phyloP scores from a whole-genome alignment of 2,888 invertebrate species.

The Cheilosia urbana region DNA sequence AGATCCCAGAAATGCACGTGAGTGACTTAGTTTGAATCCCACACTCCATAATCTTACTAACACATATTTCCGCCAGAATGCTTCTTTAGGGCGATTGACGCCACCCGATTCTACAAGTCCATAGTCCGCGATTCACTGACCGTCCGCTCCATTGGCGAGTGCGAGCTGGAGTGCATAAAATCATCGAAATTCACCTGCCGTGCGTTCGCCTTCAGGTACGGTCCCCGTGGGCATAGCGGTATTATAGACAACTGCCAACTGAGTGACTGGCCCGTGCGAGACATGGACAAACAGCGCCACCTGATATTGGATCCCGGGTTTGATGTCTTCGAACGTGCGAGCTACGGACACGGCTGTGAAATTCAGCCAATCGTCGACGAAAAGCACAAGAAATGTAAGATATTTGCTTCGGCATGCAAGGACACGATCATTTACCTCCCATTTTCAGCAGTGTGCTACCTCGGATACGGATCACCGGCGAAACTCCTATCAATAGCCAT shows the following conservation, averaged over 20 bases:
- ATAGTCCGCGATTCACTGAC: conserved; percentile 88
- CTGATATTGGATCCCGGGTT: conserved; percentile 87
- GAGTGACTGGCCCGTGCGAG: conserved; percentile 89
- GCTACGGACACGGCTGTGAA: conserved; percentile 92
- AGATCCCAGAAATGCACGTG: conserved; percentile 84
- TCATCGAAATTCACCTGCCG: conserved; percentile 90
- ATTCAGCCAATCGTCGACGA: conserved; percentile 85
- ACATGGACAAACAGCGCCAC: conserved; percentile 86
- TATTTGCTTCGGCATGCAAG: background rate
- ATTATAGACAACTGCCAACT: conserved; percentile 90
- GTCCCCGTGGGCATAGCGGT: conserved; percentile 86
- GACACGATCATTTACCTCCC: conserved; percentile 32
- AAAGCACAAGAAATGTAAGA: conserved; percentile 83
- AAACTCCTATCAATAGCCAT: conserved; percentile 87
- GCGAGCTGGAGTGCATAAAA: conserved; percentile 91
- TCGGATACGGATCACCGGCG: conserved; percentile 91
- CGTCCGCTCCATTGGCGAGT: conserved; percentile 90
- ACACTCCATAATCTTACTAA: background rate
- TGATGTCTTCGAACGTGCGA: conserved; percentile 91
- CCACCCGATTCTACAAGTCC: conserved; percentile 87
- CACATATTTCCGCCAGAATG: conserved; percentile 86
- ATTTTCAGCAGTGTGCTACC: conserved; percentile 88
- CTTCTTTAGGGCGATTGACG: conserved; percentile 92
- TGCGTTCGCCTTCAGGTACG: conserved; percentile 91
- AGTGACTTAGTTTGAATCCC: conserved; percentile 57